Base-by-base conservation (phyloP, 2,113 vertebrate genomes). In the Cheirogaleus medius region DNA sequence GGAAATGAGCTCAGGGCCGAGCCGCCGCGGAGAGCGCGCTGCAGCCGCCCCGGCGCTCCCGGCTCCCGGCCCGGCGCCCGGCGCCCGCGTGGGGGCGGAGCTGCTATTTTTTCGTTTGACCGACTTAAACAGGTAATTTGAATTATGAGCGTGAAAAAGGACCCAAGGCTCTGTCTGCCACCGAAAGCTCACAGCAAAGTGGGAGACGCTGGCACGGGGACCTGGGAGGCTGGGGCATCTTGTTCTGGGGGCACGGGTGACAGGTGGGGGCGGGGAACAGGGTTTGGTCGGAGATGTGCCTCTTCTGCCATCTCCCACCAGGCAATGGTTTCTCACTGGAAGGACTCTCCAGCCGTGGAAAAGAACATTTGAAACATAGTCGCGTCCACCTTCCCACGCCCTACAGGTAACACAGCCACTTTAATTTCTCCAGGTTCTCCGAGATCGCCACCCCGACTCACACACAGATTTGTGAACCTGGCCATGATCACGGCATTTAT, bases 1-100 rank as follows among this genome's bases (percentile, higher is more conserved):
- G 99, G 99, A 99, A 99, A 99, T 99, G 96, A 99, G 83, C 98
- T 99, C 98, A 99, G 97, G 49, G 96, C 90, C 87, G 54, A 10
- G 94, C 96, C 96, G 98, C 95, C 83, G 89, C 86, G 37, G 98
- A 96, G 98, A 98, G 84, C 47, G 94, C 95, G 64, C 92, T 68
- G 96, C 96, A 87, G 97, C 91, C 96, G 39, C 90, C 91, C 60
- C 88, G 96, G 95, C 96, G 90, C 97, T 95, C 80, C 60, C 2
- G 54, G 91, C 96, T 85, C 8, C 96, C 21, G 56, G 21, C 56
- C 98, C 91, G 58, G 98, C 98, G 58, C 58, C 60, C 60, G 25
- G 60, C 96, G 97, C 98, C 98, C 98, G 98, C 98, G 98, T 49
- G 98, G 98, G 98, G 98, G 98, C 97, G 96, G 98, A 78, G 97